A percentile compares a stretch with the other conserved stretches of the same genome.
phyloP scores from a whole-genome alignment of 1,140 invertebrate species.

The Pteromalus puparum region DNA sequence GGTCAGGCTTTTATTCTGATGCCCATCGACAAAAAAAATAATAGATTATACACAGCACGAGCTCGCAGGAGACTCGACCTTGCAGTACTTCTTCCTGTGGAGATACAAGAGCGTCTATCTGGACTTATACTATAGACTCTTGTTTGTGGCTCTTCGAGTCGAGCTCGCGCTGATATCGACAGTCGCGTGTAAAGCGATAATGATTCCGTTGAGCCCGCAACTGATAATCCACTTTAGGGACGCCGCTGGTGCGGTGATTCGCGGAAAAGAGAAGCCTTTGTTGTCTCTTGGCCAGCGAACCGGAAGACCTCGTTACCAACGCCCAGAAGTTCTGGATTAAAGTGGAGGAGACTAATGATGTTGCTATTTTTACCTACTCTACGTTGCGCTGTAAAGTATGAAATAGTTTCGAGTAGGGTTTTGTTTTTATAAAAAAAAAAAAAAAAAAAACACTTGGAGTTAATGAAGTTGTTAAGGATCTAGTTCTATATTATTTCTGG shows the following conservation, averaged over 20 bases:
- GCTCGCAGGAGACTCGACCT: neutral
- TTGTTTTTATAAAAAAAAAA: too few relatives aligned
- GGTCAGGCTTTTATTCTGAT: slow-evolving; percentile 69
- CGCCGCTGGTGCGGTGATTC: neutral
- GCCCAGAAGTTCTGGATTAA: neutral
- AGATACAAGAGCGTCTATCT: neutral
- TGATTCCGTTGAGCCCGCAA: neutral
- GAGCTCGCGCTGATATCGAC: neutral
- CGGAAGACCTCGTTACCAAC: neutral
- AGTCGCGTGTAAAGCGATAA: neutral
- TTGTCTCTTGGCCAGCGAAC: neutral
- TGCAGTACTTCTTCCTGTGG: neutral
- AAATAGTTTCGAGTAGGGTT: too few relatives aligned
- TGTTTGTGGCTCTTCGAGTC: neutral
- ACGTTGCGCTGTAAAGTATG: too few relatives aligned
- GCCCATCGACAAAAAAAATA: slow-evolving; percentile 51
- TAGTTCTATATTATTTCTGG: too few relatives aligned
- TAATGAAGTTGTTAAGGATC: too few relatives aligned
- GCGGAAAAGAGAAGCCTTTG: slow-evolving; percentile 3
- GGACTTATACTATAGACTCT: neutral
- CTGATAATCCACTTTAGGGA: slow-evolving; percentile 16
- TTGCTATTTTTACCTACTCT: too few relatives aligned
- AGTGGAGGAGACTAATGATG: neutral
- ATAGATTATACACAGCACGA: neutral
- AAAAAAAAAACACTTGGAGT: too few relatives aligned